These are phyloP conservation scores for Hystrix brachyura DNA, from an alignment of 2,113 vertebrate species.

Conservation along the genomic window DNA sequence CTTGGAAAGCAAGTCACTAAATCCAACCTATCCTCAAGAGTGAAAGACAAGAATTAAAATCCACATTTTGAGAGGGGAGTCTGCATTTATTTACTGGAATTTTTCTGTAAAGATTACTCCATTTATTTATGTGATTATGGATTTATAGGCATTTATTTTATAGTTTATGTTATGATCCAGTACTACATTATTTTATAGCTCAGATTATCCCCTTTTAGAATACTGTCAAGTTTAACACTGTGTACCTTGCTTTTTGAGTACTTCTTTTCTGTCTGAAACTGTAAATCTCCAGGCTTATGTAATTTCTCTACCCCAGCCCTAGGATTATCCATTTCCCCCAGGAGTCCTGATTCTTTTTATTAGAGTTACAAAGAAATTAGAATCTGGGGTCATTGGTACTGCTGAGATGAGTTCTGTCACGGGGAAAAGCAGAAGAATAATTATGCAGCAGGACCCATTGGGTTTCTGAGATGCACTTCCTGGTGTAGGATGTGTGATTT, in stretches of 20 bases:
- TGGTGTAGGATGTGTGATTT: background rate
- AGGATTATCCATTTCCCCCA: background rate
- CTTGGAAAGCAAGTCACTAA: background rate
- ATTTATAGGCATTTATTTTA: background rate
- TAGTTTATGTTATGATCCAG: background rate
- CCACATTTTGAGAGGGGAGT: background rate
- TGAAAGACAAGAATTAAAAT: background rate
- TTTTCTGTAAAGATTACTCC: background rate
- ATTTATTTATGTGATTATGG: background rate
- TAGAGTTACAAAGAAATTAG: background rate
- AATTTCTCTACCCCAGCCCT: background rate
- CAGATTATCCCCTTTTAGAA: background rate
- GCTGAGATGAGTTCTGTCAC: conserved; percentile 51
- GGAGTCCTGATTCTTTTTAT: background rate
- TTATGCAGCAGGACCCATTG: background rate
- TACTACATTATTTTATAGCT: background rate
- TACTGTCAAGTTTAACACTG: background rate
- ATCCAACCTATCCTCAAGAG: background rate
- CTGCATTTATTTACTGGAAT: background rate
- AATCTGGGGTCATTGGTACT: background rate
- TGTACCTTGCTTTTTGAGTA: background rate
- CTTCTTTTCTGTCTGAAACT: background rate
- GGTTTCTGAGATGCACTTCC: conserved; percentile 35
- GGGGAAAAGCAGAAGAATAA: conserved; percentile 3
- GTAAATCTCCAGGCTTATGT: background rate